phyloP scores from a whole-genome alignment of 2,888 invertebrate genomes.

The Morpho achilles region DNA sequence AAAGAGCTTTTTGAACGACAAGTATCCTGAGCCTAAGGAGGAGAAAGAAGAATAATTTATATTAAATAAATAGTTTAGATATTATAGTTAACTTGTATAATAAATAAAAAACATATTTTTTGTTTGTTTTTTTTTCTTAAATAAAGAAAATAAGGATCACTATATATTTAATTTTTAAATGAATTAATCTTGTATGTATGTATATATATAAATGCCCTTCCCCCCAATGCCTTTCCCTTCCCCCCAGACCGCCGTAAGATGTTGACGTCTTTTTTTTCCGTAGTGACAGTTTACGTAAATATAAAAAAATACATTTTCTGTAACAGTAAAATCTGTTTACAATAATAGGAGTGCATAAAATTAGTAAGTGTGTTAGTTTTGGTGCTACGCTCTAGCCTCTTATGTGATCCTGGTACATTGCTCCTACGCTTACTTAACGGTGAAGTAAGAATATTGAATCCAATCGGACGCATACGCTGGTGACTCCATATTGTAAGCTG shows the following conservation, averaged over 20 bases:
- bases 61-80: conserved; percentile 10
- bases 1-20: conserved; percentile 85
- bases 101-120: conserved; percentile 34
- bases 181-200: too few relatives aligned
- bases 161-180: too few relatives aligned
- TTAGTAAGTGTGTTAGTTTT: neutral
- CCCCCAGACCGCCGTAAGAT: neutral
- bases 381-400: neutral
- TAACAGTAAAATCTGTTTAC: neutral
- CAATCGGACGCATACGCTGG: too few relatives aligned
- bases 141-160: too few relatives aligned
- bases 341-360: neutral
- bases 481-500: too few relatives aligned
- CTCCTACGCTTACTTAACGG: too few relatives aligned
- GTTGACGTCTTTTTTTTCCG: neutral
- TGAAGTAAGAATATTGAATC: neutral
- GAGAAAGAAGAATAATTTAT: conserved; percentile 39
- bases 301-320: neutral
- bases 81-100: conserved; percentile 32
- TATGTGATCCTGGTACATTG: too few relatives aligned
- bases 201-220: too few relatives aligned
- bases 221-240: neutral
- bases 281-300: neutral
- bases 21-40: conserved; percentile 80
- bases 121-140: conserved; percentile 24